A percentile compares a stretch with the other conserved stretches of the same genome.
Evolutionary conservation across 2,113 vertebrate genomes (phyloP).

Genomic region (Brachyhypopomus occidentalis): DNA sequence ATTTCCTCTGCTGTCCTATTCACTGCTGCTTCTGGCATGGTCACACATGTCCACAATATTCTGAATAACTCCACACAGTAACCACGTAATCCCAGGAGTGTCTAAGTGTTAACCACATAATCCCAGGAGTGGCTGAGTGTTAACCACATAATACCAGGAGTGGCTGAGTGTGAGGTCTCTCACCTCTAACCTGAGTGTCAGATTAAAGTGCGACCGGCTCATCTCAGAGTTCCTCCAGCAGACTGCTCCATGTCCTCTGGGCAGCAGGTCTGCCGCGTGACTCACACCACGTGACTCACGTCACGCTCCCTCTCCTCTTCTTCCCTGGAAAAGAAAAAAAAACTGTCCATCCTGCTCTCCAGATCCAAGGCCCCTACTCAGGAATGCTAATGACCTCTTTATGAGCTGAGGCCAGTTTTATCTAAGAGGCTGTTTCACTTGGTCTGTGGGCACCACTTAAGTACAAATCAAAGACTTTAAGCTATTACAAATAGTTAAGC

Average conservation of each 20-base stretch:
- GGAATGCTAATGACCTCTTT: conserved; percentile 59
- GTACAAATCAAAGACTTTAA: conserved; percentile 65
- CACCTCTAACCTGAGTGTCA: background rate
- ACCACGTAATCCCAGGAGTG: background rate
- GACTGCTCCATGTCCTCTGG: background rate
- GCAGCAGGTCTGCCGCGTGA: background rate
- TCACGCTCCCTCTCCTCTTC: conserved; percentile 10
- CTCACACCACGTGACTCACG: background rate
- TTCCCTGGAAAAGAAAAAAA: conserved; percentile 53
- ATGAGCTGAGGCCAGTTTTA: conserved; percentile 53
- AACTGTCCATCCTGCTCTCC: conserved; percentile 60
- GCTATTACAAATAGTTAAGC: conserved; percentile 59
- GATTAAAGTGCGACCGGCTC: background rate
- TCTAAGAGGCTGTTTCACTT: conserved; percentile 60
- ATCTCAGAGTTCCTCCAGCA: background rate
- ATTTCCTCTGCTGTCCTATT: background rate
- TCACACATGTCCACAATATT: background rate
- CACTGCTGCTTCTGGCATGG: background rate
- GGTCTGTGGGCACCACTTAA: conserved; percentile 62
- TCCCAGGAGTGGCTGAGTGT: too few relatives aligned
- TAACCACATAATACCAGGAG: background rate
- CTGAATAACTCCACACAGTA: background rate
- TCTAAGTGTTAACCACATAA: background rate
- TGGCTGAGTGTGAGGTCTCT: background rate
- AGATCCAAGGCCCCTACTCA: conserved; percentile 66